Conservation (phyloP, 1,140 invertebrate genomes). For the Magallana gigas region DNA sequence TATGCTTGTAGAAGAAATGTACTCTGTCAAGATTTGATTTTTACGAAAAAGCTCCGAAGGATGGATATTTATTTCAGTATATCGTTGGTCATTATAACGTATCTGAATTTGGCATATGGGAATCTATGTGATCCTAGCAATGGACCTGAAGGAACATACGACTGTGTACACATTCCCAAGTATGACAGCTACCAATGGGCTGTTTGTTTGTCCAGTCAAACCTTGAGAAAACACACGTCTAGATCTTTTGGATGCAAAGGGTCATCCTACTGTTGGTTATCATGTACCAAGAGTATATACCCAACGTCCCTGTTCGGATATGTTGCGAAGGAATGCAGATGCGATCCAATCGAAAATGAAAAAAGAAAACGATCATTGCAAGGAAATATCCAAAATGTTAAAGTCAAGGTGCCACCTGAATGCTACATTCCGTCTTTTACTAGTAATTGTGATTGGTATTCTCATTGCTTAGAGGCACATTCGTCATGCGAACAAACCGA, state of each 20-base stretch:
- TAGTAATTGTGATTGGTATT: neutral
- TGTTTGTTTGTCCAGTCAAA: neutral
- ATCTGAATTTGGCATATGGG: neutral
- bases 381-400: neutral
- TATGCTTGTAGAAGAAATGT: too few relatives aligned
- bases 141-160: neutral
- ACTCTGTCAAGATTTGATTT: too few relatives aligned
- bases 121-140: neutral
- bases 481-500: neutral
- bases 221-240: neutral
- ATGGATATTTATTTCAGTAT: neutral
- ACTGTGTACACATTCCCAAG: neutral
- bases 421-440: neutral
- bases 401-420: neutral
- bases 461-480: neutral
- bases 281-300: neutral
- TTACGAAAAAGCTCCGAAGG: neutral
- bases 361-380: neutral
- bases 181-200: conserved; percentile 11
- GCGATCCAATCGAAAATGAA: conserved; percentile 3
- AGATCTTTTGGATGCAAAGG: neutral
- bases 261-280: neutral
- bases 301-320: neutral
- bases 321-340: neutral
- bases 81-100: neutral